Evolutionary conservation across 2,888 invertebrate genomes (phyloP).

Genomic region (Oeneis ivallda): DNA sequence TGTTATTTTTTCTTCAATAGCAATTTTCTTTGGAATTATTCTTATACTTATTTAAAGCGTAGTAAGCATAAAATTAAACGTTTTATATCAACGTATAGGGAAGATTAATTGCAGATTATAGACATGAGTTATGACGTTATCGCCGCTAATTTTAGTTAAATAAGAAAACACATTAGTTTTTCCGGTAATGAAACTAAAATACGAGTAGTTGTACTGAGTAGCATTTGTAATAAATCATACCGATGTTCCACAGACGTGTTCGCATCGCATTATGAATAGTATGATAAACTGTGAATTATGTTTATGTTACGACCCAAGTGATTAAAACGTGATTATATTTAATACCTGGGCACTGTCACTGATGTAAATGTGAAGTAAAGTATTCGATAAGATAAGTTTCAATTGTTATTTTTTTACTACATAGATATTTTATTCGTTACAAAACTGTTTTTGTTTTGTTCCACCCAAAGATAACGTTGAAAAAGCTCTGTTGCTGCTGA

Average conservation of each 20-base stretch:
- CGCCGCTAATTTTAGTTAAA: background rate
- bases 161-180: constrained; percentile 30
- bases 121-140: background rate
- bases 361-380: background rate
- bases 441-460: too few species aligned
- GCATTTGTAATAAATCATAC: constrained; percentile 37
- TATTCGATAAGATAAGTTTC: too few species aligned
- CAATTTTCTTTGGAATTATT: background rate
- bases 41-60: background rate
- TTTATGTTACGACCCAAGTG: background rate
- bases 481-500: too few species aligned
- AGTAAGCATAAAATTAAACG: background rate
- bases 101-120: background rate
- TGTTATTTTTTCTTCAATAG: too few species aligned
- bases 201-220: constrained; percentile 23
- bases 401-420: too few species aligned
- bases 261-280: constrained; percentile 27
- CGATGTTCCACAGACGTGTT: constrained; percentile 33
- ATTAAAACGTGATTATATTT: background rate
- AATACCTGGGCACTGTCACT: background rate
- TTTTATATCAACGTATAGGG: background rate
- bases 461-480: too few species aligned
- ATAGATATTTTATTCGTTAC: too few species aligned
- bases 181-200: constrained; percentile 31
- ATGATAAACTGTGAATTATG: constrained; percentile 40